A percentile compares a stretch with the other conserved stretches of the same genome.
phyloP scores from a whole-genome alignment of 1,140 invertebrate genomes.

The Hypsibius dujardini region DNA sequence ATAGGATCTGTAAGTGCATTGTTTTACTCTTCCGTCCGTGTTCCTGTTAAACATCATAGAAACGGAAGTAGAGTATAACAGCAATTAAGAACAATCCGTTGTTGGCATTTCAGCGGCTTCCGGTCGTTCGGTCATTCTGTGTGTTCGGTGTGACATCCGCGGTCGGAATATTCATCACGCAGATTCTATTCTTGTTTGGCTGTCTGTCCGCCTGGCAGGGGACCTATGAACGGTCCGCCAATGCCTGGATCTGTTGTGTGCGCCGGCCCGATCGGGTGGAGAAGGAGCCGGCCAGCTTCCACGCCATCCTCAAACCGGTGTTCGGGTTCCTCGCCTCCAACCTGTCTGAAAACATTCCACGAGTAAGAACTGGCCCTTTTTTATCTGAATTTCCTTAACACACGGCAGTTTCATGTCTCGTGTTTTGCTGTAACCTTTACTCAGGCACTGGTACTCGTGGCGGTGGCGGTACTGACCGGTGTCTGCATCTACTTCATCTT shows the following conservation, averaged over 20 bases:
- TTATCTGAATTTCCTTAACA: too few species aligned
- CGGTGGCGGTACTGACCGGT: background rate
- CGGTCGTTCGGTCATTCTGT: background rate
- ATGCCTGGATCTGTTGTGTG: constrained; percentile 10
- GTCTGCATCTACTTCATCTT: constrained; percentile 6
- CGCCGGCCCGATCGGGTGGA: background rate
- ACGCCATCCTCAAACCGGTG: background rate
- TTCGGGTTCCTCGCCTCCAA: constrained; percentile 15
- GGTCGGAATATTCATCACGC: constrained; percentile 6
- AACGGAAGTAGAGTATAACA: too few species aligned
- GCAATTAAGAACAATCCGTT: background rate
- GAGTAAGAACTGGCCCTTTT: too few species aligned
- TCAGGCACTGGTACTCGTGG: background rate
- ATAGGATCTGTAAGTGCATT: constrained; percentile 8
- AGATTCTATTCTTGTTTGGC: constrained; percentile 11
- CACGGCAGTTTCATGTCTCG: background rate
- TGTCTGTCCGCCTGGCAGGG: constrained; percentile 12
- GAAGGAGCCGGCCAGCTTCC: background rate
- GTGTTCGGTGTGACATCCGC: constrained; percentile 10
- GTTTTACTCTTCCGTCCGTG: background rate
- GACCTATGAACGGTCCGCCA: background rate
- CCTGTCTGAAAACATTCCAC: background rate
- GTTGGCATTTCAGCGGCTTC: background rate
- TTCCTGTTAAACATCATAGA: too few species aligned
- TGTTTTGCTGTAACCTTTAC: too few species aligned